These are phyloP conservation scores for Acrocyrtus sp. DNA, from an alignment of 2,888 invertebrate genomes.

Conservation along the genomic window DNA sequence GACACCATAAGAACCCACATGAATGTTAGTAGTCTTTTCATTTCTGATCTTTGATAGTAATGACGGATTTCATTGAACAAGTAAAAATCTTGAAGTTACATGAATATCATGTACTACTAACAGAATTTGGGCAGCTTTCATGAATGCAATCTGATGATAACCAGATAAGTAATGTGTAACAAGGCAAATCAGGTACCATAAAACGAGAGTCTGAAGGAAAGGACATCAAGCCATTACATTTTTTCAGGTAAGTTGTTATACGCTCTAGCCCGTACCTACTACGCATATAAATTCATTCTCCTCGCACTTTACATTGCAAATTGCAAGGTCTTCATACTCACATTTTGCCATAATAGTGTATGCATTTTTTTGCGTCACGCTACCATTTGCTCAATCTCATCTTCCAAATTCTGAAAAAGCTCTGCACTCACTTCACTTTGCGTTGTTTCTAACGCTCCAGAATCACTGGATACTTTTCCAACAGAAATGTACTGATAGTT, in stretches of 20 bases:
- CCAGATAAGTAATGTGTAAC: conserved; percentile 46
- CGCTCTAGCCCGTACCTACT: conserved; percentile 17
- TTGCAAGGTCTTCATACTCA: background rate
- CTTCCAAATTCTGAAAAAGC: no score
- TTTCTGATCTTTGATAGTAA: conserved; percentile 20
- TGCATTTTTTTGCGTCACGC: no score
- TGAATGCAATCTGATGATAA: conserved; percentile 32
- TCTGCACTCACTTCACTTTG: no score
- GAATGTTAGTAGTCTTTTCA: no score
- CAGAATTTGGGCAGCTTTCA: conserved; percentile 36
- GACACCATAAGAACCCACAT: no score
- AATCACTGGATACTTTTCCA: no score
- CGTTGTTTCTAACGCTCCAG: no score
- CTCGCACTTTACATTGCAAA: no score
- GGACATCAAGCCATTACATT: conserved; percentile 26
- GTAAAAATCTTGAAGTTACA: conserved; percentile 18
- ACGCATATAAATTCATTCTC: background rate
- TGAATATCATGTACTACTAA: conserved; percentile 19
- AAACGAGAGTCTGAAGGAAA: conserved; percentile 41
- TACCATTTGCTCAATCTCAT: no score
- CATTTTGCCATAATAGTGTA: no score
- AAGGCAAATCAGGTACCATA: conserved; percentile 52
- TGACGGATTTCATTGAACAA: conserved; percentile 41
- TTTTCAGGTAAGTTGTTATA: conserved; percentile 41
- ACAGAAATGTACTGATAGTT: no score